phyloP scores from a whole-genome alignment of 2,888 invertebrate species.

The Drosophila monieri region DNA sequence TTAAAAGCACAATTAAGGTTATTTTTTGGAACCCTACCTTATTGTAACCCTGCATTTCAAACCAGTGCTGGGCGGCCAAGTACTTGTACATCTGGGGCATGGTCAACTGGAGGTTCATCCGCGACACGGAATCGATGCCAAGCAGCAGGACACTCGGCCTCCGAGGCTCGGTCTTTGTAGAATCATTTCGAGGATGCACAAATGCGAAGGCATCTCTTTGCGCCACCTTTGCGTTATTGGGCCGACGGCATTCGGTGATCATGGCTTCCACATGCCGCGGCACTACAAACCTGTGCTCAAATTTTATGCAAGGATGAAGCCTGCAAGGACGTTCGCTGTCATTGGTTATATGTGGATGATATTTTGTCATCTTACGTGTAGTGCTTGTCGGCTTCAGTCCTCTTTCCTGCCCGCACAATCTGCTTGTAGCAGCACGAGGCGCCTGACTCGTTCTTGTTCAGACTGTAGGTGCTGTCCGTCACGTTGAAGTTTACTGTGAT shows the following conservation, averaged over 20 bases:
- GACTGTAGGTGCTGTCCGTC: conserved; percentile 51
- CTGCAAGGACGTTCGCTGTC: conserved; percentile 40
- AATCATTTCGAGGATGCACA: conserved; percentile 84
- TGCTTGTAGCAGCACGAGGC: conserved; percentile 79
- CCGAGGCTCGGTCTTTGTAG: conserved; percentile 35
- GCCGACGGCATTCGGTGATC: conserved; percentile 81
- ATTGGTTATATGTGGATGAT: background rate
- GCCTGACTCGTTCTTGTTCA: conserved; percentile 66
- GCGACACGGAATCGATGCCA: conserved; percentile 93
- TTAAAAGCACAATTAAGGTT: too few relatives aligned
- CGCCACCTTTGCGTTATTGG: conserved; percentile 59
- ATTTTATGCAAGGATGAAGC: conserved; percentile 62
- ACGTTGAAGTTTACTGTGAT: conserved; percentile 69
- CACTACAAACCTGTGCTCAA: conserved; percentile 67
- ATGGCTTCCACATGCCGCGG: conserved; percentile 67
- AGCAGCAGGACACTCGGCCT: conserved; percentile 89
- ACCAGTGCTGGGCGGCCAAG: conserved; percentile 87
- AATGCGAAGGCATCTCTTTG: conserved; percentile 85
- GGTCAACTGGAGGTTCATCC: conserved; percentile 89
- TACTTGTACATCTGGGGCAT: conserved; percentile 89
- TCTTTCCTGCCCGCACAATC: conserved; percentile 73
- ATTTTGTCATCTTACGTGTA: conserved; percentile 64
- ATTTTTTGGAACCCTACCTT: conserved; percentile 82
- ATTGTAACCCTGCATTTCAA: conserved; percentile 89
- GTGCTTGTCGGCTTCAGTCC: conserved; percentile 63